phyloP scores from a whole-genome alignment of 2,113 vertebrate genomes.

The Motacilla tschutschensis region DNA sequence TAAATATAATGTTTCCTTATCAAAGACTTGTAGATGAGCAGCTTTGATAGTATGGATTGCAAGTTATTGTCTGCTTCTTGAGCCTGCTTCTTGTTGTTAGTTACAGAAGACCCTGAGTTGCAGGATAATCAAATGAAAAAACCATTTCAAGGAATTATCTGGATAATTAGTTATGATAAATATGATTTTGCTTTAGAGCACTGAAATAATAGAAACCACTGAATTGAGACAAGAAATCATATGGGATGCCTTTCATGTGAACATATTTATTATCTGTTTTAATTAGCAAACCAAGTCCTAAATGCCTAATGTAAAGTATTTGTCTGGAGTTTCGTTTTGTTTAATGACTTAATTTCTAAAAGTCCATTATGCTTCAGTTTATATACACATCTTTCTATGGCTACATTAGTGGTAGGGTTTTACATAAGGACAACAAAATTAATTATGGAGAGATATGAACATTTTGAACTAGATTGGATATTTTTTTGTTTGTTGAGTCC shows the following conservation, averaged over 20 bases:
- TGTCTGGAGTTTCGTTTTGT: not conserved
- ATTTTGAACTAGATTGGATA: not conserved
- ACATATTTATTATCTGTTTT: constrained; percentile 32
- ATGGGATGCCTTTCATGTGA: constrained; percentile 1
- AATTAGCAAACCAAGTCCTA: constrained; percentile 33
- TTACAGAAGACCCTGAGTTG: not conserved
- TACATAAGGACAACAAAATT: constrained; percentile 7
- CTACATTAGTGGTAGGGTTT: not conserved
- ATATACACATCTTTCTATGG: not conserved
- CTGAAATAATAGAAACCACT: constrained; percentile 19
- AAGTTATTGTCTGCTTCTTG: not conserved
- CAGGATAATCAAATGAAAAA: constrained; percentile 45
- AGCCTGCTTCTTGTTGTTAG: not conserved
- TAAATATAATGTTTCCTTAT: constrained; percentile 1
- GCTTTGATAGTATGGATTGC: not conserved
- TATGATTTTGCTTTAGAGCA: constrained; percentile 26
- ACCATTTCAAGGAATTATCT: constrained; percentile 49
- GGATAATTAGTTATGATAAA: constrained; percentile 48
- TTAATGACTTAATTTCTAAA: constrained; percentile 31
- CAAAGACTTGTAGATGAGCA: not conserved
- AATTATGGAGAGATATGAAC: constrained; percentile 3
- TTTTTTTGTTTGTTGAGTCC: not conserved
- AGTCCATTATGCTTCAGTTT: not conserved
- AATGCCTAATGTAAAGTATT: not conserved
- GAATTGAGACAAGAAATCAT: constrained; percentile 39